Evolutionary conservation across 2,888 invertebrate genomes (phyloP).

Genomic region (Ennomos erosarius): DNA sequence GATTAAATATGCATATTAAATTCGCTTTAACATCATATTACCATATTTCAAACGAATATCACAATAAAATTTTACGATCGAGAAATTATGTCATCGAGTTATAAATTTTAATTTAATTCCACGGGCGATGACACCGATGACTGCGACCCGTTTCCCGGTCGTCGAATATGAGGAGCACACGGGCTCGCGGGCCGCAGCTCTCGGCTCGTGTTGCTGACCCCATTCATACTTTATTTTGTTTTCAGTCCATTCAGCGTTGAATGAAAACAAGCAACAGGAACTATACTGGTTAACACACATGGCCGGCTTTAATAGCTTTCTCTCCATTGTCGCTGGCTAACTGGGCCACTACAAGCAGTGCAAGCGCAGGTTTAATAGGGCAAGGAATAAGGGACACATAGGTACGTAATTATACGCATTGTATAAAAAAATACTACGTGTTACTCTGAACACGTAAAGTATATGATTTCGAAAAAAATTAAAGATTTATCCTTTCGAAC

Average conservation of each 20-base stretch:
- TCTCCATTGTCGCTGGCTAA: slow-evolving; percentile 68
- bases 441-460: too few relatives aligned
- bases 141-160: slow-evolving; percentile 10
- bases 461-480: too few relatives aligned
- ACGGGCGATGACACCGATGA: slow-evolving; percentile 12
- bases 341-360: slow-evolving; percentile 56
- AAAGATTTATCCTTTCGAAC: too few relatives aligned
- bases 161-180: slow-evolving; percentile 17
- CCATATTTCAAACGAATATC: slow-evolving; percentile 13
- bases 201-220: slow-evolving; percentile 36
- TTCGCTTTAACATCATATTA: too few relatives aligned
- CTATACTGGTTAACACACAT: slow-evolving; percentile 78
- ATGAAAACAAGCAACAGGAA: slow-evolving; percentile 68
- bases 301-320: slow-evolving; percentile 72
- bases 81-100: slow-evolving; percentile 13
- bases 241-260: slow-evolving; percentile 53
- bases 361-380: slow-evolving; percentile 38
- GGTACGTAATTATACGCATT: background rate
- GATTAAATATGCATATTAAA: too few relatives aligned
- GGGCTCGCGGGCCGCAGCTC: background rate
- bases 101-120: slow-evolving; percentile 20
- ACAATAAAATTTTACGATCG: slow-evolving; percentile 16
- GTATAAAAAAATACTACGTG: too few relatives aligned
- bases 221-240: slow-evolving; percentile 61
- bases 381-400: slow-evolving; percentile 13